Conservation (phyloP, 2,888 invertebrate genomes). For the Volucella zonaria region DNA sequence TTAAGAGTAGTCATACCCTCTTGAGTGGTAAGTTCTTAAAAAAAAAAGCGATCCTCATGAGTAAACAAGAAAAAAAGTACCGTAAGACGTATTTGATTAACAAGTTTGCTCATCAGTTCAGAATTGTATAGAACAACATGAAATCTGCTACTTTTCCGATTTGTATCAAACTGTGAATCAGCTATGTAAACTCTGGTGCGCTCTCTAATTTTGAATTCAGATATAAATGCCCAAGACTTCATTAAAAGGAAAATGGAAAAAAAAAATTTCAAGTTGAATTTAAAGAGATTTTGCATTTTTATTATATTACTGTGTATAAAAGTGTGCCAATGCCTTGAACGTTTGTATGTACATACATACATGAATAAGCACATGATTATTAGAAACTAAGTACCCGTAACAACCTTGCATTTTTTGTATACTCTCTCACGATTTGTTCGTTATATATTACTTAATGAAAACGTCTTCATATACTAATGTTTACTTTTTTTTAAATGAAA, state of each 20-base stretch:
- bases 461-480: slow-evolving; percentile 4
- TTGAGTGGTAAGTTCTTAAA: too few relatives aligned
- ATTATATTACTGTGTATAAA: slow-evolving; percentile 29
- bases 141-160: too few relatives aligned
- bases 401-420: slow-evolving; percentile 39
- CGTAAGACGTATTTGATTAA: too few relatives aligned
- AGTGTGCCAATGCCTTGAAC: slow-evolving; percentile 59
- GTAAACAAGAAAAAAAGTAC: too few relatives aligned
- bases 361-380: neutral
- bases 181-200: too few relatives aligned
- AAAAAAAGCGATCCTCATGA: too few relatives aligned
- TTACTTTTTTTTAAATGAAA: too few relatives aligned
- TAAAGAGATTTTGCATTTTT: slow-evolving; percentile 30
- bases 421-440: too few relatives aligned
- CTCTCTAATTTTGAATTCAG: neutral
- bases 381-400: slow-evolving; percentile 55
- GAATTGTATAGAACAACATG: too few relatives aligned
- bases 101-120: too few relatives aligned
- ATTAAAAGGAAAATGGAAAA: slow-evolving; percentile 2
- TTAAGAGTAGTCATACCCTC: too few relatives aligned
- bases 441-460: slow-evolving; percentile 33
- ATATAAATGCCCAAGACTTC: neutral
- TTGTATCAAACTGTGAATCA: too few relatives aligned
- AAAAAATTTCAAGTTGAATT: slow-evolving; percentile 26
- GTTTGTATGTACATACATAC: neutral